A percentile compares a stretch with the other conserved stretches of the same genome.
Evolutionary conservation across 35 echinoderm and acorn worm genomes (phyloP).

Genomic region (Ophiothrix spiculata): DNA sequence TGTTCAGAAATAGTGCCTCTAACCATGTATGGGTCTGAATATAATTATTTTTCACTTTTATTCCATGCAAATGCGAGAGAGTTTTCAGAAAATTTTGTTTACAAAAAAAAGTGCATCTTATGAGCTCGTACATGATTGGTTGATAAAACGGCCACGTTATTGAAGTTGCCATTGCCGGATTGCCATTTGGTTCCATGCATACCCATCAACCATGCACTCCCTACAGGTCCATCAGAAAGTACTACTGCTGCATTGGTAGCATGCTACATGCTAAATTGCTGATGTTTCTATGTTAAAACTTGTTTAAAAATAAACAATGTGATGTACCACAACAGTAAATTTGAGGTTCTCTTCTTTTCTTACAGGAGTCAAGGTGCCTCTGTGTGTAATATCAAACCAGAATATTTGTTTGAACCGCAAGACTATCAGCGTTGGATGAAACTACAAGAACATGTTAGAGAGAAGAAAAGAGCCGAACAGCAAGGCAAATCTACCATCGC

Average conservation of each 20-base stretch:
- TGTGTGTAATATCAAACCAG: constrained; percentile 84
- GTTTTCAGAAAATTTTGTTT: too few species aligned
- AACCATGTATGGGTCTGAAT: too few species aligned
- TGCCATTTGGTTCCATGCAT: constrained; percentile 78
- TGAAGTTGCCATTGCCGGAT: constrained; percentile 91
- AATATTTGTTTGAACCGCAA: constrained; percentile 90
- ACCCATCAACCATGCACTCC: constrained; percentile 92
- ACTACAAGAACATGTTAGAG: constrained; percentile 63
- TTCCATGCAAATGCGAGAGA: too few species aligned
- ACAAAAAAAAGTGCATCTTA: too few species aligned
- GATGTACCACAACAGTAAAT: too few species aligned
- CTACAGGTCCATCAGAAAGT: constrained; percentile 85
- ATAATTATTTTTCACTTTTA: too few species aligned
- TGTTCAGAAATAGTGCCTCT: too few species aligned
- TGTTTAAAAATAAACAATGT: too few species aligned
- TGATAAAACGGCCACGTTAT: too few species aligned
- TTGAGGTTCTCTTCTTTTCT: not conserved
- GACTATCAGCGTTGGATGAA: constrained; percentile 89
- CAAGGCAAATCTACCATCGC: constrained; percentile 43
- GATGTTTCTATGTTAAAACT: constrained; percentile 86
- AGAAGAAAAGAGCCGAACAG: constrained; percentile 59
- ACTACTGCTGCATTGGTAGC: constrained; percentile 88
- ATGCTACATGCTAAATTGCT: constrained; percentile 88
- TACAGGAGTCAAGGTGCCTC: constrained; percentile 91
- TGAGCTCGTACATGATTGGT: too few species aligned